phyloP scores from a whole-genome alignment of 2,113 vertebrate genomes.

The Rhinogobius similis region DNA sequence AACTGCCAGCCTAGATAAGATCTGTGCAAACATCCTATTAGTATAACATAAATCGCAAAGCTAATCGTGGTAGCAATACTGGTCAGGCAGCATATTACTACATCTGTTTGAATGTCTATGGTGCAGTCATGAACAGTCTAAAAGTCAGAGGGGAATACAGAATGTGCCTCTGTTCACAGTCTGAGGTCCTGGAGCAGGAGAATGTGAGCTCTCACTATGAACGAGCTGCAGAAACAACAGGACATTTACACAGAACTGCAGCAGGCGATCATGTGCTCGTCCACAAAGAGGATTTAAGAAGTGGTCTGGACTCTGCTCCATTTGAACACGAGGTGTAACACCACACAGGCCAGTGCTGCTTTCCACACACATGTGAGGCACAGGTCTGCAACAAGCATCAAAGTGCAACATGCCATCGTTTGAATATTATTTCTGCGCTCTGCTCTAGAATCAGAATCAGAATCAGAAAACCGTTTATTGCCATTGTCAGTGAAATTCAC shows the following conservation, averaged over 20 bases:
- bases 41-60: no score
- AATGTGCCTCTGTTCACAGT: conserved; percentile 3
- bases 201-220: conserved; percentile 35
- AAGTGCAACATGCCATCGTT: neutral
- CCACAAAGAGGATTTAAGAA: conserved; percentile 59
- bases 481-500: no score
- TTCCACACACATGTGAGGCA: neutral
- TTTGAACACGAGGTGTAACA: neutral
- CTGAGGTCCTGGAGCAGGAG: conserved; percentile 1
- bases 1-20: no score
- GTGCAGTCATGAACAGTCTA: neutral
- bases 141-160: conserved; percentile 5
- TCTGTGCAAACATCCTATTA: no score
- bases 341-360: neutral
- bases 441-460: no score
- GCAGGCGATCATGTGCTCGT: conserved; percentile 53
- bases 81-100: no score
- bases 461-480: no score
- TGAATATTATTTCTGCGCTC: neutral
- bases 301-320: conserved; percentile 17
- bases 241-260: conserved; percentile 18
- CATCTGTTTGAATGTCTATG: neutral
- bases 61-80: no score
- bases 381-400: neutral
- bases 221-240: conserved; percentile 23